Conservation (phyloP, 2,797 vertebrate genomes). For the Gastrophryne carolinensis region DNA sequence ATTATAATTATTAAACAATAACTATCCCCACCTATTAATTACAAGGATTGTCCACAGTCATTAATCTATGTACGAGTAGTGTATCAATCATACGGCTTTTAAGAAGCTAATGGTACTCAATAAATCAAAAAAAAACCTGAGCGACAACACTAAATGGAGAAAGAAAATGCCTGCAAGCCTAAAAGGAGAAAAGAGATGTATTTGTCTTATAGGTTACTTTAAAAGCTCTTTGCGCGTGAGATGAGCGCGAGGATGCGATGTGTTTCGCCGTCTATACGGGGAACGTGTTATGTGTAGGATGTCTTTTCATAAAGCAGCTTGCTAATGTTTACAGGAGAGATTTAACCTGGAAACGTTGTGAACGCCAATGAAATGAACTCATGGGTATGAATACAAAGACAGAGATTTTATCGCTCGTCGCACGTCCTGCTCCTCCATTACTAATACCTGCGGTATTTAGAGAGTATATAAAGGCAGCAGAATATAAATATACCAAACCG, state of each 20-base stretch:
- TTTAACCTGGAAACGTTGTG: slow-evolving; percentile 29
- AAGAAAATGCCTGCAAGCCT: too few species aligned
- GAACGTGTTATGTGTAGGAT: slow-evolving; percentile 25
- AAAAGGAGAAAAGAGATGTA: too few species aligned
- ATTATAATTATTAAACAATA: too few species aligned
- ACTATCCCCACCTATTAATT: too few species aligned
- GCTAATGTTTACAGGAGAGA: slow-evolving; percentile 36
- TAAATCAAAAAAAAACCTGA: too few species aligned
- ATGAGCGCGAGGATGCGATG: background rate
- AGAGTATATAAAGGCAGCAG: background rate
- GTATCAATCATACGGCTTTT: too few species aligned
- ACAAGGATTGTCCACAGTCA: too few species aligned
- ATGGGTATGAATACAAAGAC: slow-evolving; percentile 33
- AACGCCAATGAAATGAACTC: slow-evolving; percentile 17
- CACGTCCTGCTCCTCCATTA: background rate
- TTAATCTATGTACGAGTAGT: too few species aligned
- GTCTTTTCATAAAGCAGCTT: slow-evolving; percentile 19
- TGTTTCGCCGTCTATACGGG: background rate
- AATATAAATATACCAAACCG: background rate
- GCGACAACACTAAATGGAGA: too few species aligned
- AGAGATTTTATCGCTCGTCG: slow-evolving; percentile 19
- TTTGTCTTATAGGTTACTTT: too few species aligned
- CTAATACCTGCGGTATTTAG: slow-evolving; percentile 27
- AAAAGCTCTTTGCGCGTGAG: background rate
- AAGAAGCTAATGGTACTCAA: too few species aligned